These are phyloP conservation scores for Rhabdomys pumilio DNA, from an alignment of 2,797 vertebrate genomes.

Conservation along the genomic window DNA sequence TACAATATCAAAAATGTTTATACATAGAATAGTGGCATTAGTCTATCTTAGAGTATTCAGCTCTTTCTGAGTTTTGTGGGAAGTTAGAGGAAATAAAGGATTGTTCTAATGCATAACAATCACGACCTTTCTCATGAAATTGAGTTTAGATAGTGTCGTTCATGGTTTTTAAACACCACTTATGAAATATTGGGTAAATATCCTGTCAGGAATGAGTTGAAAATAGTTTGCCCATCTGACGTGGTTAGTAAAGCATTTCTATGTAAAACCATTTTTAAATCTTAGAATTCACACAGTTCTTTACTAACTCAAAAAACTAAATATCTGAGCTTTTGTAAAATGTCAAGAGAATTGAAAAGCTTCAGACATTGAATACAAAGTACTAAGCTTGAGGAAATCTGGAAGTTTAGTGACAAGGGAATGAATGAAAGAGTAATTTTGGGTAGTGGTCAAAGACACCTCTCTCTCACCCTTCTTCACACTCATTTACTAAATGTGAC, in stretches of 20 bases:
- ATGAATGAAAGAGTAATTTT: background rate
- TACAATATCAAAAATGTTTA: background rate
- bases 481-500: background rate
- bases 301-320: background rate
- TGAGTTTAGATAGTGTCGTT: background rate
- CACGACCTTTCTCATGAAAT: background rate
- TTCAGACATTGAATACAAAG: background rate
- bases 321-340: conserved; percentile 13
- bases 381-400: background rate
- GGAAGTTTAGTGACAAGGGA: background rate
- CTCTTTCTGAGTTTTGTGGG: background rate
- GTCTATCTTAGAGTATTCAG: background rate
- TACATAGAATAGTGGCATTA: background rate
- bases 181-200: background rate
- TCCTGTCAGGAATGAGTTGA: background rate
- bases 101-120: background rate
- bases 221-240: background rate
- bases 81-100: background rate
- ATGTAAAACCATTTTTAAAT: background rate
- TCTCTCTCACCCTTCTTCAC: background rate
- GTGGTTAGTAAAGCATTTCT: background rate
- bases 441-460: too few relatives aligned
- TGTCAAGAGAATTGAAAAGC: background rate
- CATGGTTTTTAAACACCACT: background rate
- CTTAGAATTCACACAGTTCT: background rate